These are phyloP conservation scores for Drosophila littoralis DNA, from an alignment of 1,140 invertebrate species.

Conservation along the genomic window DNA sequence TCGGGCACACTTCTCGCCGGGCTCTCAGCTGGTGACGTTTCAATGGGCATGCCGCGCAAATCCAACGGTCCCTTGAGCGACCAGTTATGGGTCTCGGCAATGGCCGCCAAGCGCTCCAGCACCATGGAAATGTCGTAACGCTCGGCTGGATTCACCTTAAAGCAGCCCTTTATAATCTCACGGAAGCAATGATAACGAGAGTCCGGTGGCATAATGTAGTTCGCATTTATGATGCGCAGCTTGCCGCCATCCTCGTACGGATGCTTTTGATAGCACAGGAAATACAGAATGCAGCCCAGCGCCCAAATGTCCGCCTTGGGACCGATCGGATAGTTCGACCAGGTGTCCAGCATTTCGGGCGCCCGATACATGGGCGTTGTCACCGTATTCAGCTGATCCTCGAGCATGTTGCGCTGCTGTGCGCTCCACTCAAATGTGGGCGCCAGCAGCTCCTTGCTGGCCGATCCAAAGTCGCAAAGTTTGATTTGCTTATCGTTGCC, in stretches of 20 bases:
- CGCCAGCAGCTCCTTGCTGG: constrained; percentile 92
- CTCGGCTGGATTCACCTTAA: constrained; percentile 90
- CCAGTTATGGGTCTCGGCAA: constrained; percentile 93
- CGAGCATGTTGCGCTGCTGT: constrained; percentile 94
- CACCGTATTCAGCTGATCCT: constrained; percentile 93
- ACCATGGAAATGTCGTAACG: constrained; percentile 91
- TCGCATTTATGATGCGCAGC: constrained; percentile 97
- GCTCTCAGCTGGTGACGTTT: constrained; percentile 59
- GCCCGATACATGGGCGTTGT: constrained; percentile 96
- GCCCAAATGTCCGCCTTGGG: constrained; percentile 97
- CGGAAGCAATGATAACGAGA: constrained; percentile 93
- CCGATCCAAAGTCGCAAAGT: constrained; percentile 99
- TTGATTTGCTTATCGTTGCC: constrained; percentile 94
- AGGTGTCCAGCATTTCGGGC: constrained; percentile 99
- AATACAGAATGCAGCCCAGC: constrained; percentile 97
- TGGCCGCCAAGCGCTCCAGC: constrained; percentile 93
- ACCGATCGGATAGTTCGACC: constrained; percentile 97
- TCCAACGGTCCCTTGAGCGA: constrained; percentile 89
- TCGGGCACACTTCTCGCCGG: constrained; percentile 62
- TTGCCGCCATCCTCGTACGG: constrained; percentile 99
- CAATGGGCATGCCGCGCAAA: constrained; percentile 70
- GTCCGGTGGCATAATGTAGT: constrained; percentile 94
- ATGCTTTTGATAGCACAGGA: constrained; percentile 96
- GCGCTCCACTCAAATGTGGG: constrained; percentile 96
- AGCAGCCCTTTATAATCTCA: constrained; percentile 94